A percentile compares a stretch with the other conserved stretches of the same genome.
phyloP scores from a whole-genome alignment of 2,113 vertebrate genomes.

The Cervus canadensis region DNA sequence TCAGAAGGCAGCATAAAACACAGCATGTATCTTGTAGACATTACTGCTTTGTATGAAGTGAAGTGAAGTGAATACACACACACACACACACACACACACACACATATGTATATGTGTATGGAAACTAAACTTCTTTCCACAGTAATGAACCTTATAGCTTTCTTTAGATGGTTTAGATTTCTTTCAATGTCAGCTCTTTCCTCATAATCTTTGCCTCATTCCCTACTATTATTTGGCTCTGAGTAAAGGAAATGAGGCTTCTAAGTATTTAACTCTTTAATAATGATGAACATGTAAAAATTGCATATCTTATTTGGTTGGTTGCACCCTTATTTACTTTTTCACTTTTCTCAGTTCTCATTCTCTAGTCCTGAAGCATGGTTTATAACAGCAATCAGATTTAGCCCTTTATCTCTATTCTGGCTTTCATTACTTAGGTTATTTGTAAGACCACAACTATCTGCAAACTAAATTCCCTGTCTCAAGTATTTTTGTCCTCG shows the following conservation, averaged over 20 bases:
- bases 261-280: background rate
- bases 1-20: background rate
- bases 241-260: background rate
- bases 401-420: background rate
- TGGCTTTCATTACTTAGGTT: background rate
- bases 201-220: background rate
- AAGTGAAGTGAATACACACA: too few relatives aligned
- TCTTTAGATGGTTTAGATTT: background rate
- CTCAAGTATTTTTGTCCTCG: background rate
- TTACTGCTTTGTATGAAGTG: background rate
- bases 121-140: background rate
- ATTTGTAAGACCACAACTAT: background rate
- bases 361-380: background rate
- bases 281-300: background rate
- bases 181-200: background rate
- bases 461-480: background rate
- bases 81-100: background rate
- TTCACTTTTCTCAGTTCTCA: background rate
- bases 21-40: background rate
- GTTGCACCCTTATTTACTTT: background rate
- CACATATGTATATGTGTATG: background rate
- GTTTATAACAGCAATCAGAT: background rate
- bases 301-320: background rate
- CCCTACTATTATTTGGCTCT: background rate
- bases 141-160: background rate